These are phyloP conservation scores for Drosophila eugracilis DNA, from an alignment of 1,140 invertebrate genomes.

Conservation along the genomic window DNA sequence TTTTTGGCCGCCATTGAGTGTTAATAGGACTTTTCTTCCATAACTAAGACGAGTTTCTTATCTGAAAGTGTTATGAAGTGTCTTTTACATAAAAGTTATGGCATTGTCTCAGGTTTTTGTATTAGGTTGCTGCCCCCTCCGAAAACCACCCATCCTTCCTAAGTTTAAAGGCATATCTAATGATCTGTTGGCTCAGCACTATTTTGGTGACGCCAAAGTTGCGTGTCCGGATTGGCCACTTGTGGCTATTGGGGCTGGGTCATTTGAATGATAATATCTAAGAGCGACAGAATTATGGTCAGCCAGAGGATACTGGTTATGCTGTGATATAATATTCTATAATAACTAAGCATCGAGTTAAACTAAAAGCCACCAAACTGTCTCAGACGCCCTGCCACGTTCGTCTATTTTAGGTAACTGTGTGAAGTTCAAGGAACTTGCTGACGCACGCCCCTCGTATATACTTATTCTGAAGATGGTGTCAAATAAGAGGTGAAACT, in stretches of 20 bases:
- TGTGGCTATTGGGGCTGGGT: conserved; percentile 8
- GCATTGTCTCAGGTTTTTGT: conserved; percentile 28
- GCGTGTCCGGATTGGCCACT: conserved; percentile 54
- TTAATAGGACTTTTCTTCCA: conserved; percentile 65
- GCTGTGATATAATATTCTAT: conserved; percentile 51
- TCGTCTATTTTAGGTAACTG: conserved; percentile 39
- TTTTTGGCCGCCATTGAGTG: conserved; percentile 47
- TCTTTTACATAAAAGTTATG: conserved; percentile 68
- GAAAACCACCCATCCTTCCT: neutral
- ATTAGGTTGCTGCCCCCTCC: neutral
- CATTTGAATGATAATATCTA: conserved; percentile 76
- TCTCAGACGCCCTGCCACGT: conserved; percentile 38
- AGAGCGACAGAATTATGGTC: conserved; percentile 33
- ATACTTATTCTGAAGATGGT: conserved; percentile 27
- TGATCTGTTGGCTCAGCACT: conserved; percentile 55
- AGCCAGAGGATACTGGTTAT: conserved; percentile 39
- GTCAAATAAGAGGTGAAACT: conserved; percentile 24
- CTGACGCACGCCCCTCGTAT: conserved; percentile 35
- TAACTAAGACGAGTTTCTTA: conserved; percentile 40
- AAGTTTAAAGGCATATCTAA: conserved; percentile 28
- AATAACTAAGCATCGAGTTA: conserved; percentile 40
- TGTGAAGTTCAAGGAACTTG: conserved; percentile 76
- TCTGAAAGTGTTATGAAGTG: conserved; percentile 56
- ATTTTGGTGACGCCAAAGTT: conserved; percentile 53
- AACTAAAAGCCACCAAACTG: conserved; percentile 36